Evolutionary conservation across 2,797 vertebrate species (phyloP), one percentile per base, ranked within the genome.

Genomic region (Bucorvus abyssinicus): DNA sequence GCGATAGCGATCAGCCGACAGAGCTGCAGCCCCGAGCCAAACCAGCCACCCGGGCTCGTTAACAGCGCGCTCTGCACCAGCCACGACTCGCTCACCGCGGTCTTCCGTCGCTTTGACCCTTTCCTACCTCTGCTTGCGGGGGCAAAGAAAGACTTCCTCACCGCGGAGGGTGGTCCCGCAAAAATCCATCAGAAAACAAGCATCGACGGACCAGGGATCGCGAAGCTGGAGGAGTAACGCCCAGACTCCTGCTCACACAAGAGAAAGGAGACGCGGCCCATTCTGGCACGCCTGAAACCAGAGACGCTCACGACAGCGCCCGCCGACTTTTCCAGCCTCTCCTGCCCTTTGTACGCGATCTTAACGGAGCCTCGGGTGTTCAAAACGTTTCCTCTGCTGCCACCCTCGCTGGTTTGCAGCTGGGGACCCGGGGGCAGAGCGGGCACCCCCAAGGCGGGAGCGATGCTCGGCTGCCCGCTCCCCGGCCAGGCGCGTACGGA

Each of bases 301-400:
- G 57, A 75, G 60, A 5, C 16, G 70, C 73, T 84, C 9, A 14
- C 47, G 38, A 16, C 64, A 9, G 64, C 55, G 44, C 69, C 6
- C 21, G 69, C 45, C 86, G 40, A 27, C 86, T 82, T 63, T 45
- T n/a, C 36, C 89, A 64, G 85, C 74, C 70, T 83, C 84, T 84
- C 90, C 92, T 91, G 85, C 92, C 61, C 88, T 93, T 94, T 81
- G 80, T 93, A 88, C 56, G 45, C 27, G 95, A 84, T 75, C 89
- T 45, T 40, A 10, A 38, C n/a, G 34, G 13, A 88, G 65, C 57
- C 53, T 52, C 49, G 59, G 44, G 45, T 53, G 49, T 32, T 32
- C 6, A 47, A 61, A 78, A 36, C 69, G 32, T n/a, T 91, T 91
- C 89, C 94, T 87, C 50, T 4, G 45, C 91, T 68, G 26, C 49